Percentiles rank a stretch among this genome's conserved stretches.
Evolutionary conservation across 2,113 vertebrate species (phyloP).

Genomic region (Peucedramus taeniatus): DNA sequence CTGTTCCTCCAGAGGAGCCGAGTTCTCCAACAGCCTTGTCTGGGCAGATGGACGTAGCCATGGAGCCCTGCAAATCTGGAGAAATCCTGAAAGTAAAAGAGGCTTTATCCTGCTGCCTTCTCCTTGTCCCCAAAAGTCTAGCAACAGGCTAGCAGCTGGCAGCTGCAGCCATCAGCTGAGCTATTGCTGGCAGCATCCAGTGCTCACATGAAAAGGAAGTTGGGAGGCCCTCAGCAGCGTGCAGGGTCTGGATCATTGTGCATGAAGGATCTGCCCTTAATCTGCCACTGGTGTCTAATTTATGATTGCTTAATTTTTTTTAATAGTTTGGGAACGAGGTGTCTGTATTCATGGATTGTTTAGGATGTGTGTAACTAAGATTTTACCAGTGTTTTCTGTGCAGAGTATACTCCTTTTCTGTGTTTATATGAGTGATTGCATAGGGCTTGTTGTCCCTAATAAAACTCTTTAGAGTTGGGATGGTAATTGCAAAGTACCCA

Average conservation of each 20-base stretch:
- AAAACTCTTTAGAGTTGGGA: not conserved
- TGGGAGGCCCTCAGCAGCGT: slow-evolving; percentile 15
- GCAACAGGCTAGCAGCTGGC: slow-evolving; percentile 42
- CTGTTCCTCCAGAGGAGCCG: not conserved
- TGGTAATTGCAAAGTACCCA: not conserved
- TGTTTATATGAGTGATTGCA: not conserved
- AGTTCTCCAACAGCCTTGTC: not conserved
- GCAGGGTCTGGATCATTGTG: not conserved
- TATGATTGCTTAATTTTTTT: not conserved
- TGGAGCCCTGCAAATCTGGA: slow-evolving; percentile 19
- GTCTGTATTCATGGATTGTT: not conserved
- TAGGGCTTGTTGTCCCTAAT: not conserved
- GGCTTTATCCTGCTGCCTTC: slow-evolving; percentile 39
- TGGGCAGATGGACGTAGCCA: not conserved
- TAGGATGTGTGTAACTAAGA: not conserved
- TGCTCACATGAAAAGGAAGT: slow-evolving; percentile 27
- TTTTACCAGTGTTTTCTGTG: not conserved
- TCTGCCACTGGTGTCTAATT: not conserved
- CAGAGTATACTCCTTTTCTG: not conserved
- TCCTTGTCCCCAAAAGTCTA: slow-evolving; percentile 41
- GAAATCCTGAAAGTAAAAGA: slow-evolving; percentile 6
- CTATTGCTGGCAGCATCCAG: slow-evolving; percentile 29
- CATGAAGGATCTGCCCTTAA: not conserved
- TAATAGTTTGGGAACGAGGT: not conserved
- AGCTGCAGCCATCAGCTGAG: slow-evolving; percentile 35